Evolutionary conservation across 1,140 invertebrate species (phyloP).

Genomic region (Aphis gossypii): DNA sequence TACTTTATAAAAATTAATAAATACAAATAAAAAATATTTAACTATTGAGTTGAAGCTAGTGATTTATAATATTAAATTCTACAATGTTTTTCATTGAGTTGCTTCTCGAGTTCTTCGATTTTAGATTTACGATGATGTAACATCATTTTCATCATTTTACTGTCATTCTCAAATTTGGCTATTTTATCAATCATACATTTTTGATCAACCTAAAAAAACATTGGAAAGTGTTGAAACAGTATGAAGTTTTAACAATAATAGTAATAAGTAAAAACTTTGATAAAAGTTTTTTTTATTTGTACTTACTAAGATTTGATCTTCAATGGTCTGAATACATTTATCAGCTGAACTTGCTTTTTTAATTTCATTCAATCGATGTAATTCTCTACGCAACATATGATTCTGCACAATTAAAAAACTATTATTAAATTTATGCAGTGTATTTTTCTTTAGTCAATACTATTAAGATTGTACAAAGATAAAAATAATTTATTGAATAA

Average conservation of each 20-base stretch:
- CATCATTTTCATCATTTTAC: conserved; percentile 32
- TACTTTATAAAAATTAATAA: background rate
- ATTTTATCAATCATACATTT: conserved; percentile 29
- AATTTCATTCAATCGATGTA: conserved; percentile 30
- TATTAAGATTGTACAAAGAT: background rate
- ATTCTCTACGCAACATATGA: conserved; percentile 10
- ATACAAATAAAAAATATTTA: background rate
- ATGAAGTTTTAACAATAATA: too few species aligned
- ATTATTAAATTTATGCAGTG: background rate
- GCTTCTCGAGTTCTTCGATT: conserved; percentile 46
- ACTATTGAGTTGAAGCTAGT: background rate
- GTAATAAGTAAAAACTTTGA: too few species aligned
- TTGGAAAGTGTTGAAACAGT: background rate
- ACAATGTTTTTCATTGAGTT: background rate
- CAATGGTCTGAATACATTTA: conserved; percentile 17
- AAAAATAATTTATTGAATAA: background rate
- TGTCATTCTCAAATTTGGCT: conserved; percentile 29
- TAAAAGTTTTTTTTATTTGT: background rate
- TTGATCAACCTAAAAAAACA: background rate
- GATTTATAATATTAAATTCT: background rate
- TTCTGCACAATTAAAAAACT: conserved; percentile 10
- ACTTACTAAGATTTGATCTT: conserved; percentile 37
- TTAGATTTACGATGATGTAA: conserved; percentile 41
- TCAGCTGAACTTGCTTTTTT: background rate
- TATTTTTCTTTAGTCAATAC: background rate